phyloP scores from a whole-genome alignment of 2,797 vertebrate genomes.

The Muraenolepis orangiensis region DNA sequence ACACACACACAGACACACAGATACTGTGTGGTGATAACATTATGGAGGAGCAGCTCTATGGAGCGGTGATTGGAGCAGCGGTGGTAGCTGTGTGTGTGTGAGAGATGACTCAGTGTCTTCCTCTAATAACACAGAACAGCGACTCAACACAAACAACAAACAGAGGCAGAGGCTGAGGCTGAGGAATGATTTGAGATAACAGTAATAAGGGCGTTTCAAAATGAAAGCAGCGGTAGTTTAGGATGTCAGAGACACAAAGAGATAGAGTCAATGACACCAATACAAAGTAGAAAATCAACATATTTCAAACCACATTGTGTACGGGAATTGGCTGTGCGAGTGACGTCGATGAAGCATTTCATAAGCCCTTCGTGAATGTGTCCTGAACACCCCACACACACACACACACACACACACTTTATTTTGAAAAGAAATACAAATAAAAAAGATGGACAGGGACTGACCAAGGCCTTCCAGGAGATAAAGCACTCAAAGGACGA shows the following conservation, averaged over 20 bases:
- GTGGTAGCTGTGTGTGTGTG: slow-evolving; percentile 47
- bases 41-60: slow-evolving; percentile 61
- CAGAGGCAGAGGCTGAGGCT: slow-evolving; percentile 45
- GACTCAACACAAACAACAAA: slow-evolving; percentile 51
- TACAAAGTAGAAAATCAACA: neutral
- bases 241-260: neutral
- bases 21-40: slow-evolving; percentile 65
- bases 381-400: neutral
- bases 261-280: neutral
- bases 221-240: neutral
- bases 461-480: neutral
- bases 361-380: neutral
- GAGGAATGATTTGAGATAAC: slow-evolving; percentile 43
- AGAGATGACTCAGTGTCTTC: slow-evolving; percentile 69
- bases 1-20: slow-evolving; percentile 30
- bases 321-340: no score
- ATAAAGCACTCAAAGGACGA: neutral
- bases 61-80: slow-evolving; percentile 59
- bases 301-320: no score
- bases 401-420: neutral
- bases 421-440: neutral
- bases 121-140: slow-evolving; percentile 67
- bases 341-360: no score
- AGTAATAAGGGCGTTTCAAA: slow-evolving; percentile 31
- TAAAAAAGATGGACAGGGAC: neutral